These are phyloP conservation scores for Lasioglossum marginatum DNA, from an alignment of 2,888 invertebrate genomes.

Conservation along the genomic window DNA sequence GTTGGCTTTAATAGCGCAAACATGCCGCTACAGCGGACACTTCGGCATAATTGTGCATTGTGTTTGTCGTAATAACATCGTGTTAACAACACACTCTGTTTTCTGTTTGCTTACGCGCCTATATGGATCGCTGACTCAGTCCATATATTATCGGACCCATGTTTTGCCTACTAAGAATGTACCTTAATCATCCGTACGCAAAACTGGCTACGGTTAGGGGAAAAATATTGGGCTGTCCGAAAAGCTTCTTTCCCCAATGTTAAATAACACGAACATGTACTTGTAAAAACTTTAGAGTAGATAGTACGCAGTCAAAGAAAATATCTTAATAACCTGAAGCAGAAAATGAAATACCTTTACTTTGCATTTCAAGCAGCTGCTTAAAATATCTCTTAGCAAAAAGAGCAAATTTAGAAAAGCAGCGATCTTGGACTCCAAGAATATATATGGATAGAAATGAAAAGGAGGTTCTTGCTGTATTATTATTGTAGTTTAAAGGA, in stretches of 20 bases:
- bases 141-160: neutral
- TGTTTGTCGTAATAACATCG: slow-evolving; percentile 48
- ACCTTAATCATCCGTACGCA: neutral
- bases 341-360: neutral
- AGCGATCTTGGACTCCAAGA: neutral
- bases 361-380: neutral
- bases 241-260: neutral
- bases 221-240: neutral
- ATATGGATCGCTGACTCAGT: neutral
- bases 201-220: neutral
- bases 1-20: slow-evolving; percentile 54
- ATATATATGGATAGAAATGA: neutral
- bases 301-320: neutral
- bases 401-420: neutral
- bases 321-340: neutral
- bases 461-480: neutral
- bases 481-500: neutral
- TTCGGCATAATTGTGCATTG: slow-evolving; percentile 52
- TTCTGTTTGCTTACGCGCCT: slow-evolving; percentile 6
- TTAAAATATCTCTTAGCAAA: neutral
- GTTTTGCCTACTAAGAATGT: neutral
- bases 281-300: neutral
- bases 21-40: slow-evolving; percentile 33
- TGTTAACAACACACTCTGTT: slow-evolving; percentile 15
- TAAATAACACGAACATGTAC: neutral